Percentiles rank a stretch among this genome's conserved stretches.
phyloP scores from a whole-genome alignment of 2,113 vertebrate genomes.

The Corythaixoides concolor region DNA sequence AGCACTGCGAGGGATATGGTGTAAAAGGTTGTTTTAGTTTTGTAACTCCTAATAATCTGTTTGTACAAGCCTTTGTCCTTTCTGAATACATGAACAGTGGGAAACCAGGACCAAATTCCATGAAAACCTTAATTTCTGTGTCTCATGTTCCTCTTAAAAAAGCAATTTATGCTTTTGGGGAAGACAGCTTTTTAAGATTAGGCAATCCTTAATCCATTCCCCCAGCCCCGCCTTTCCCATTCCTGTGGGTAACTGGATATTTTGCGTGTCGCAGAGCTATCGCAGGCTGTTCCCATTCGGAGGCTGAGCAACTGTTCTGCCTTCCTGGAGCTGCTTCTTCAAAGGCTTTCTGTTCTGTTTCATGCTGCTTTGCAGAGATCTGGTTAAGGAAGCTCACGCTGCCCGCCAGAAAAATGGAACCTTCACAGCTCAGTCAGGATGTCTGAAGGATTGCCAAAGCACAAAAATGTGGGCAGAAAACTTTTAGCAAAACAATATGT shows the following conservation, averaged over 20 bases:
- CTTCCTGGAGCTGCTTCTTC: neutral
- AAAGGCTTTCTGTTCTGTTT: neutral
- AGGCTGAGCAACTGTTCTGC: neutral
- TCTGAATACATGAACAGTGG: neutral
- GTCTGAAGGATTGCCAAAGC: slow-evolving; percentile 21
- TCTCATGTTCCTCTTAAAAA: neutral
- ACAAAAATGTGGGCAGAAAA: neutral
- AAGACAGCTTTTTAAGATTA: neutral
- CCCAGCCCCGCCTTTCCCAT: neutral
- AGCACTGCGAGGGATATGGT: neutral
- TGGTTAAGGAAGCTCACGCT: neutral
- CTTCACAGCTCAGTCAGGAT: neutral
- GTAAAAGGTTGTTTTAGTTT: neutral
- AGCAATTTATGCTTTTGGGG: neutral
- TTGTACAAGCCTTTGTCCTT: neutral
- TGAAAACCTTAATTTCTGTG: neutral
- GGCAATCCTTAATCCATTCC: neutral
- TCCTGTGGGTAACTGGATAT: slow-evolving; percentile 1
- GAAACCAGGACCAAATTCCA: neutral
- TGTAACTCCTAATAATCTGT: neutral
- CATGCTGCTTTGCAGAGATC: neutral
- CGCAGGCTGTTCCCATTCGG: neutral
- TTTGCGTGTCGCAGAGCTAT: neutral
- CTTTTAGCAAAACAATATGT: neutral
- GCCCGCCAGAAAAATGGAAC: neutral